Evolutionary conservation across 2,888 invertebrate species (phyloP).

Genomic region (Mythimna impura): DNA sequence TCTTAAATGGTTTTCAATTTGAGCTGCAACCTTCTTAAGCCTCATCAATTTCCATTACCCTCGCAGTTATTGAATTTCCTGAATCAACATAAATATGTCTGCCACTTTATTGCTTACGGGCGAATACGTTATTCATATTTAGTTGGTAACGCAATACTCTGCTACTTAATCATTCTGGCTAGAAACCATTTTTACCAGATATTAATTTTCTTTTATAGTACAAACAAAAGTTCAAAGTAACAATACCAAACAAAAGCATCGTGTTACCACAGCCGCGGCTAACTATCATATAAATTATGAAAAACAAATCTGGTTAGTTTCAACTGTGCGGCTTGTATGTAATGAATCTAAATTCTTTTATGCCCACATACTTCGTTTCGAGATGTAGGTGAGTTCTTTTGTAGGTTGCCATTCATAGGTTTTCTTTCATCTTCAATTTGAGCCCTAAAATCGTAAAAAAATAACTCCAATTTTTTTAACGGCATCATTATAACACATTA

Average conservation of each 20-base stretch:
- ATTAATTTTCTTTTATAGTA: slow-evolving; percentile 66
- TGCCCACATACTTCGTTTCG: slow-evolving; percentile 53
- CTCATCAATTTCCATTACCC: slow-evolving; percentile 45
- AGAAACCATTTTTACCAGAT: slow-evolving; percentile 58
- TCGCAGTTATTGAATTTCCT: slow-evolving; percentile 48
- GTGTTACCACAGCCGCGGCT: slow-evolving; percentile 65
- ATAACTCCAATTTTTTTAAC: slow-evolving; percentile 4
- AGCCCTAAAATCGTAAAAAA: slow-evolving; percentile 14
- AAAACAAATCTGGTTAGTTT: slow-evolving; percentile 83
- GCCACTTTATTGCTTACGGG: slow-evolving; percentile 38
- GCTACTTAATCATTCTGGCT: slow-evolving; percentile 53
- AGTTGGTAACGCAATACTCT: slow-evolving; percentile 45
- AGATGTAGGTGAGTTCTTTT: slow-evolving; percentile 61
- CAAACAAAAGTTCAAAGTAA: slow-evolving; percentile 73
- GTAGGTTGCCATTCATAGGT: slow-evolving; percentile 50
- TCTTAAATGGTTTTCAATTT: slow-evolving; percentile 37
- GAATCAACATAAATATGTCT: slow-evolving; percentile 49
- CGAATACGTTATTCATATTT: slow-evolving; percentile 53
- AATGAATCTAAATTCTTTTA: slow-evolving; percentile 79
- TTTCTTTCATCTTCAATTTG: slow-evolving; percentile 49
- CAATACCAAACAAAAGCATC: slow-evolving; percentile 69
- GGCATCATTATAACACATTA: slow-evolving; percentile 15
- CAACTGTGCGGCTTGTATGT: slow-evolving; percentile 77
- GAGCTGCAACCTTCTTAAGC: slow-evolving; percentile 27
- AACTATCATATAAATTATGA: slow-evolving; percentile 84